Percentiles rank a stretch among this genome's conserved stretches.
phyloP scores from a whole-genome alignment of 2,797 vertebrate genomes.

The Lindbergichthys nudifrons region DNA sequence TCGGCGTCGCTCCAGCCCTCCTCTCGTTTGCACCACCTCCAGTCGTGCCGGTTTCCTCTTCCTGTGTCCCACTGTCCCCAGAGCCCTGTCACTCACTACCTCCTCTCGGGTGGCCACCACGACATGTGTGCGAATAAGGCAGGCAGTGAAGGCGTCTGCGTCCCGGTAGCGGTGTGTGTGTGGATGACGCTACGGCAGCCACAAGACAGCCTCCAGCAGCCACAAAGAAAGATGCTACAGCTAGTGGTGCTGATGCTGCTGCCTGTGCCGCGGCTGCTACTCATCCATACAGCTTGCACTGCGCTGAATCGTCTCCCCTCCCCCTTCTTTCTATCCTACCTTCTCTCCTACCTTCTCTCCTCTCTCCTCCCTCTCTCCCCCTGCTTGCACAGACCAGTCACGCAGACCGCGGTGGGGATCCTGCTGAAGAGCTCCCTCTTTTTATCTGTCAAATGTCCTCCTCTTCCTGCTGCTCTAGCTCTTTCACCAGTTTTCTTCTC shows the following conservation, averaged over 20 bases:
- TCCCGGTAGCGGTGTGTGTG: constrained; percentile 32
- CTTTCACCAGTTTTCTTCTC: constrained; percentile 22
- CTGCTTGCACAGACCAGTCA: constrained; percentile 80
- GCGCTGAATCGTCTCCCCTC: constrained; percentile 77
- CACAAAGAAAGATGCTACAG: constrained; percentile 77
- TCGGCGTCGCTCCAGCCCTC: constrained; percentile 69
- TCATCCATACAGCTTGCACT: constrained; percentile 79
- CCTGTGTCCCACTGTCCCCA: constrained; percentile 64
- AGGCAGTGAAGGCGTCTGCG: constrained; percentile 36
- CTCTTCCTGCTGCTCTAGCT: constrained; percentile 35
- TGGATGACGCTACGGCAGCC: constrained; percentile 62
- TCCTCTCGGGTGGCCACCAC: constrained; percentile 69
- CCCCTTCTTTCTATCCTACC: constrained; percentile 67
- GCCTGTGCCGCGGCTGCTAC: constrained; percentile 73
- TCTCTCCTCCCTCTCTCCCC: constrained; percentile 56
- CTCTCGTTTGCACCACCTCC: constrained; percentile 58
- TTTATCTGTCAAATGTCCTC: constrained; percentile 63
- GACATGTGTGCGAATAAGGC: constrained; percentile 65
- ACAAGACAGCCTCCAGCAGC: constrained; percentile 69
- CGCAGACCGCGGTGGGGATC: constrained; percentile 79
- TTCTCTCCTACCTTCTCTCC: constrained; percentile 56
- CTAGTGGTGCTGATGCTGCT: constrained; percentile 81
- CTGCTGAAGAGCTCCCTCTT: constrained; percentile 79
- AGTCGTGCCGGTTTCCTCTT: constrained; percentile 59
- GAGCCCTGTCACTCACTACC: constrained; percentile 61